Percentiles rank a stretch among this genome's conserved stretches.
These are phyloP conservation scores for Crocidura indochinensis DNA, from an alignment of 2,797 vertebrate species.

Conservation along the genomic window DNA sequence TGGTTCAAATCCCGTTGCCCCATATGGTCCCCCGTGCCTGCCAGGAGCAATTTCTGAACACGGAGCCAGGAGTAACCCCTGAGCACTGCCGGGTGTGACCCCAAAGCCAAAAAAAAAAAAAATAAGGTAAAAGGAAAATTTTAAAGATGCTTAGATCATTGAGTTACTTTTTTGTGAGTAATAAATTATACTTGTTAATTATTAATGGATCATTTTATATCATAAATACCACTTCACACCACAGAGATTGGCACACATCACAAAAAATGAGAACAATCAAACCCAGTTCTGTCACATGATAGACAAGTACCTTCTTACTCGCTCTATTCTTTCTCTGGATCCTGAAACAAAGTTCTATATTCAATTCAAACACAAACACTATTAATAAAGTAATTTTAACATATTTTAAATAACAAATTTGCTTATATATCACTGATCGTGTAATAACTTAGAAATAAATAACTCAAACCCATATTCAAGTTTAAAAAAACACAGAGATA, in stretches of 20 bases:
- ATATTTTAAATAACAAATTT: conserved; percentile 4
- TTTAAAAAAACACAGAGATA: conserved; percentile 37
- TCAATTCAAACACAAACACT: conserved; percentile 15
- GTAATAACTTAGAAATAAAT: background rate
- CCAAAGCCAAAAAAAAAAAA: too few species aligned
- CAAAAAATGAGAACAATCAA: too few species aligned
- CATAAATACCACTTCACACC: background rate
- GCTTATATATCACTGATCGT: background rate
- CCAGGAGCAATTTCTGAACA: too few species aligned
- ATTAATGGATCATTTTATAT: background rate
- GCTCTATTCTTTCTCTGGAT: too few species aligned
- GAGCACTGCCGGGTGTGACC: too few species aligned
- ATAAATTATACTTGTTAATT: background rate
- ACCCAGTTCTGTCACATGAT: too few species aligned
- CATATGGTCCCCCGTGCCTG: too few species aligned
- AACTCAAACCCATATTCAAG: background rate
- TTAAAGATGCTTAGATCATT: background rate
- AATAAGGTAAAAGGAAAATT: too few species aligned
- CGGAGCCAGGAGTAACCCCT: too few species aligned
- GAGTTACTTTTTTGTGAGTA: background rate
- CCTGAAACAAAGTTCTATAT: background rate
- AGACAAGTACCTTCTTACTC: too few species aligned
- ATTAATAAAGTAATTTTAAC: conserved; percentile 16
- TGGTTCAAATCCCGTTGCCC: too few species aligned
- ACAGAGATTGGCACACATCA: too few species aligned